These are phyloP conservation scores for Perodicticus potto DNA, from an alignment of 2,797 vertebrate genomes.

Conservation along the genomic window DNA sequence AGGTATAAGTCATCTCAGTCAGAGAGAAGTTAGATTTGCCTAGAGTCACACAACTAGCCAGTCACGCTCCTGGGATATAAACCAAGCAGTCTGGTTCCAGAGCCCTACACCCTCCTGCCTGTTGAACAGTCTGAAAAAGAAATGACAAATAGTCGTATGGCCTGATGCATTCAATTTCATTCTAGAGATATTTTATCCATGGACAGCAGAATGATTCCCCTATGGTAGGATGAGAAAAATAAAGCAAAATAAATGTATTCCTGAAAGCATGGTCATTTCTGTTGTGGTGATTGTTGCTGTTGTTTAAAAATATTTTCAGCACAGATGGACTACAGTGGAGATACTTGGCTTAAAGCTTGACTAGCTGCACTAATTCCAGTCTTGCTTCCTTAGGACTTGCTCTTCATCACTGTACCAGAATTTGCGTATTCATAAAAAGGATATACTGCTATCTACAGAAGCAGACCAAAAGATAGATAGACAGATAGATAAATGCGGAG, in stretches of 20 bases:
- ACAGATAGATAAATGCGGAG: not conserved
- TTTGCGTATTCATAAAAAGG: not conserved
- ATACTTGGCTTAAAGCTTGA: not conserved
- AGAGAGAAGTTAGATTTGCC: not conserved
- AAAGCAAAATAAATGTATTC: not conserved
- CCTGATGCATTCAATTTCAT: conserved; percentile 56
- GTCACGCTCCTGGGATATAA: not conserved
- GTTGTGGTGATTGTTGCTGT: not conserved
- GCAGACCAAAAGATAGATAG: not conserved
- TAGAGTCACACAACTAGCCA: not conserved
- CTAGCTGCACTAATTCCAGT: not conserved
- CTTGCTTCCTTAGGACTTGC: not conserved
- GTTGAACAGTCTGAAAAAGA: conserved; percentile 10
- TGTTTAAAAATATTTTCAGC: conserved; percentile 10
- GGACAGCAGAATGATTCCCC: not conserved
- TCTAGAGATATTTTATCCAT: conserved; percentile 35
- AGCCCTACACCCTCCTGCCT: not conserved
- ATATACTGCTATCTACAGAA: not conserved
- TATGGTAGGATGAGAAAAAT: not conserved
- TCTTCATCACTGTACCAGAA: not conserved
- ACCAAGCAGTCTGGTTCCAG: not conserved
- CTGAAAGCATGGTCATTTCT: not conserved
- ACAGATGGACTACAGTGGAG: not conserved
- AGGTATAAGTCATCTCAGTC: not conserved
- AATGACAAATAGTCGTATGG: conserved; percentile 12